Conservation (phyloP, 2,888 invertebrate species). For the Steinernema carpocapsae region DNA sequence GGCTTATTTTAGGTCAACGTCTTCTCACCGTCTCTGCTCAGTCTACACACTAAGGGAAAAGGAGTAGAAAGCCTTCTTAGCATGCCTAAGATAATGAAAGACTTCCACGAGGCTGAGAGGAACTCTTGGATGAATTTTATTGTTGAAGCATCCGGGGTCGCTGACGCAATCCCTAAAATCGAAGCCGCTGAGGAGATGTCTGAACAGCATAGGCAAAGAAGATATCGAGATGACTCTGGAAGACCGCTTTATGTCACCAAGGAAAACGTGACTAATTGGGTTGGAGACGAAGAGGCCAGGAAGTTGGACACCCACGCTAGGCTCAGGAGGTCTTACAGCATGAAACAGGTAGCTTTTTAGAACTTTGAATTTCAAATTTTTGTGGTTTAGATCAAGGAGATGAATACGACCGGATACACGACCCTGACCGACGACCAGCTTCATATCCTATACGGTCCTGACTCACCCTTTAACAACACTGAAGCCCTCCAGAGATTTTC, state of each 20-base stretch:
- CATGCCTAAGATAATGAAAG: conserved; percentile 20
- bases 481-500: conserved; percentile 44
- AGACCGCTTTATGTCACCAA: conserved; percentile 23
- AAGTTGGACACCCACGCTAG: conserved; percentile 58
- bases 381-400: conserved; percentile 44
- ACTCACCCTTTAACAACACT: conserved; percentile 52
- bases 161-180: conserved; percentile 21
- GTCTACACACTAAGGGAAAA: conserved; percentile 24
- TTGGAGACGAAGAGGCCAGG: conserved; percentile 53
- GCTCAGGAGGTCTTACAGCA: conserved; percentile 40
- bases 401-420: conserved; percentile 55
- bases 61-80: conserved; percentile 14
- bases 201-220: background rate
- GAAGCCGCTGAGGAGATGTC: background rate
- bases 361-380: background rate
- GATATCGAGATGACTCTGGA: background rate
- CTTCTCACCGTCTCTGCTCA: conserved; percentile 19
- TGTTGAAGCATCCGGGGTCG: conserved; percentile 27
- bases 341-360: conserved; percentile 40
- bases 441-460: conserved; percentile 49
- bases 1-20: background rate
- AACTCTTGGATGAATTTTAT: conserved; percentile 31
- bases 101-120: background rate
- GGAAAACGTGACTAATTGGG: conserved; percentile 24
- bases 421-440: conserved; percentile 48